Percentiles rank a stretch among this genome's conserved stretches.
These are phyloP conservation scores for Drosophila yakuba DNA, from an alignment of 1,140 invertebrate species.

Conservation along the genomic window DNA sequence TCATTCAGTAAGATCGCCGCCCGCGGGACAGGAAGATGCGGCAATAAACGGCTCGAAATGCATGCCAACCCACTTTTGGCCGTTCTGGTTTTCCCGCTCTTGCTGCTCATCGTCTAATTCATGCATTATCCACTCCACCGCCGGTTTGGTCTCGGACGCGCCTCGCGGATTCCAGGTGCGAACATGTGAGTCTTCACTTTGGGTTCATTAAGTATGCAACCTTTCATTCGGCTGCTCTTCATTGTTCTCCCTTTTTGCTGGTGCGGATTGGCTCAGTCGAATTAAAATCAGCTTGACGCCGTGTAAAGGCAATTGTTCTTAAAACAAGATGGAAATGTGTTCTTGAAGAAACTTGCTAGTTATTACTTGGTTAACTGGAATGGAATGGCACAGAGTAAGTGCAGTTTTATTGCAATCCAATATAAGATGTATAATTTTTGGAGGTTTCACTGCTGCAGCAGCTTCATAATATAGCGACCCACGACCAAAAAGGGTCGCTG, in stretches of 20 bases:
- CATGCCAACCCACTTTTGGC: conserved; percentile 62
- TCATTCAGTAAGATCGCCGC: conserved; percentile 65
- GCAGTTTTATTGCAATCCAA: too few relatives aligned
- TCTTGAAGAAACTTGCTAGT: too few relatives aligned
- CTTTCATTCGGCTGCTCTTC: conserved; percentile 14
- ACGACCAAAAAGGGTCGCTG: conserved; percentile 63
- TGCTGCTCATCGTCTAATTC: conserved; percentile 44
- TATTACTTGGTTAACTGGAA: too few relatives aligned
- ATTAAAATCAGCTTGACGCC: conserved; percentile 28
- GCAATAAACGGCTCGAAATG: conserved; percentile 50
- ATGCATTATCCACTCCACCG: conserved; percentile 39
- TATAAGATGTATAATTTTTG: too few relatives aligned
- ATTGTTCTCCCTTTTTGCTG: conserved; percentile 4
- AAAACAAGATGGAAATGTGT: too few relatives aligned
- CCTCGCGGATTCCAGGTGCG: conserved; percentile 37
- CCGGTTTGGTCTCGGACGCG: conserved; percentile 9
- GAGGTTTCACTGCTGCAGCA: too few relatives aligned
- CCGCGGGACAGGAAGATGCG: conserved; percentile 58
- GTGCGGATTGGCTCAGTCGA: conserved; percentile 21
- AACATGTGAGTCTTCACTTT: conserved; percentile 62
- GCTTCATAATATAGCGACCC: conserved; percentile 17
- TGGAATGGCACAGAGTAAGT: too few relatives aligned
- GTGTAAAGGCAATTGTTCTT: conserved; percentile 41
- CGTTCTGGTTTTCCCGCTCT: conserved; percentile 15
- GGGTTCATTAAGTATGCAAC: conserved; percentile 57